Evolutionary conservation across 2,888 invertebrate species (phyloP), one percentile per base, ranked within the genome.

Genomic region (Ectropis crepuscularia): DNA sequence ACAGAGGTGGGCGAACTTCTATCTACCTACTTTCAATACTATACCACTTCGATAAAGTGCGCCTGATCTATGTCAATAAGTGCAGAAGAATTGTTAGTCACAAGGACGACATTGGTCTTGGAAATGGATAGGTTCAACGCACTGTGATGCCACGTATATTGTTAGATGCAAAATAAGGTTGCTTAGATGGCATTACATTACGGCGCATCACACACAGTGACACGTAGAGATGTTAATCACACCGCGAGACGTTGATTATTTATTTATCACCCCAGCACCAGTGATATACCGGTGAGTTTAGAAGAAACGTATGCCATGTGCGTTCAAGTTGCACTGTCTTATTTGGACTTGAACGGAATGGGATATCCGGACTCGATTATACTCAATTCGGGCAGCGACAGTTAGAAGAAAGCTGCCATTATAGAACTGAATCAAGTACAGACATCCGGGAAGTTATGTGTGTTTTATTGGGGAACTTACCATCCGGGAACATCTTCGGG

Each of bases 401-500:
- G 60, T 65, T 69, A 45, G 49, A 50, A 65, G 60, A 61, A 60
- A 68, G 62, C 48, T 57, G 62, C 58, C 58, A 63, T 63, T 53
- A 54, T 63, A 41, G 57, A 63, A 39, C 48, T 38, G 39, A 48
- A 66, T 70, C 69, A 61, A 74, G 71, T 72, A 53, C 73, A 71
- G 48, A 71, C 70, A 61, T 74, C 72, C 73, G 68, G 70, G 61
- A 63, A 43, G 67, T 64, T 71, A 67, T 72, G 65, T 68, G 63
- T 66, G 69, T 43, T 51, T 57, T 71, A 72, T 72, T 55, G 51
- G 50, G 61, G 46, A 62, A 94, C 97, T 96, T 90, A 97, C 98
- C 98, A 98, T 95, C 98, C 98, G 89, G 96, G 97, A 94, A 98
- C 98, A 88, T 98, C 97, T 93, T 98, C 98, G 74, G 98, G 98